Conservation (phyloP, 2,888 invertebrate species). For the Pecten maximus region DNA sequence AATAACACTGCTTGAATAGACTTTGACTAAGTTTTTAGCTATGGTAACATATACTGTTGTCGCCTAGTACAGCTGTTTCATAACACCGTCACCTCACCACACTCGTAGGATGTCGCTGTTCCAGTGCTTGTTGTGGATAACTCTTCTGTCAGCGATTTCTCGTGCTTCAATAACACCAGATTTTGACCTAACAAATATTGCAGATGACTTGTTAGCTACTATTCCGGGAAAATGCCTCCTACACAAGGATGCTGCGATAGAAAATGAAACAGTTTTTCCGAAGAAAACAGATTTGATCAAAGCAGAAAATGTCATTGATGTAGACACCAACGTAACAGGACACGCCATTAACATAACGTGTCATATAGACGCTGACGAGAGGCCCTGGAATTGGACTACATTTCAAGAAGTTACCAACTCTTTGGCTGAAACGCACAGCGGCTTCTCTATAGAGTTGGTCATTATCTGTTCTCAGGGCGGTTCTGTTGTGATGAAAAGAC, state of each 20-base stretch:
- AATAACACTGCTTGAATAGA: neutral
- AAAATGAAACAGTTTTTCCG: neutral
- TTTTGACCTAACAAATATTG: neutral
- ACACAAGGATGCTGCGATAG: neutral
- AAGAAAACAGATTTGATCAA: neutral
- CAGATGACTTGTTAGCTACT: neutral
- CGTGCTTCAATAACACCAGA: neutral
- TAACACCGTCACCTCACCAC: neutral
- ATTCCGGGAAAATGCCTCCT: neutral
- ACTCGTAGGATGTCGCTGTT: neutral
- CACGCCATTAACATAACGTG: neutral
- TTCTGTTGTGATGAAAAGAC: no score
- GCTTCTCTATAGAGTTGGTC: neutral
- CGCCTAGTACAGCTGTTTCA: neutral
- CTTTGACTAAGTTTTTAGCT: neutral
- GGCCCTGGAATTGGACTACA: neutral
- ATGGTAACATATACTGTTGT: neutral
- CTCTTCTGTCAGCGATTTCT: neutral
- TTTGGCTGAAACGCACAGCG: neutral
- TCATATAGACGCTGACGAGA: neutral
- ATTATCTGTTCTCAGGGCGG: neutral
- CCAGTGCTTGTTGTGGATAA: neutral
- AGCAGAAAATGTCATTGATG: neutral
- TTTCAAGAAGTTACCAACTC: neutral
- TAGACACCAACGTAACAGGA: neutral